Evolutionary conservation across 1,140 invertebrate species (phyloP), one percentile per base, ranked within the genome.

Genomic region (Hyles euphorbiae): DNA sequence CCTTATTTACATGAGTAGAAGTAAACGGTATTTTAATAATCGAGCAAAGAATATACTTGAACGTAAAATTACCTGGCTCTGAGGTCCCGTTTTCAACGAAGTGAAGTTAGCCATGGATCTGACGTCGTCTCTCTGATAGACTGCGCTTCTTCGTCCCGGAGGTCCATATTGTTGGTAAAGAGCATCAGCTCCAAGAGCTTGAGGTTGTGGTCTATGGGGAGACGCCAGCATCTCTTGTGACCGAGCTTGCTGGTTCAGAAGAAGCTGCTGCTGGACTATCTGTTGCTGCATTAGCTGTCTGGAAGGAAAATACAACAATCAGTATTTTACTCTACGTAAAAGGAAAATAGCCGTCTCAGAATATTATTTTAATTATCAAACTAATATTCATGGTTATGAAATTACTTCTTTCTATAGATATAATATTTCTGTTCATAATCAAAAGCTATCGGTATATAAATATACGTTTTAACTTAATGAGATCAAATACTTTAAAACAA

Each of bases 281-380:
- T 92, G 91, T 55, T 92, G 91, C 65, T 93, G 91, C 65, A 93
- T 90, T 69, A 93, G 74, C 59, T 92, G 92, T 52, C 88, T 88
- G 71, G 63, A 60, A 36, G 32, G n/a, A 44, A 55, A 34, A 22
- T 5, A 10, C 50, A n/a, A 60, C n/a, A 43, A 48, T 48, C 36
- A 48, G 2, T 11, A 48, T 48, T 2, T 10, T 40, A 1, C 1
- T 40, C 5, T 40, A 40, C 7, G n/a, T n/a, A n/a, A n/a, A n/a
- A n/a, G n/a, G n/a, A n/a, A n/a, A n/a, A n/a, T n/a, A n/a, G n/a
- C n/a, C n/a, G n/a, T n/a, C n/a, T n/a, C n/a, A n/a, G n/a, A n/a
- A n/a, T n/a, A n/a, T n/a, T n/a, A n/a, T n/a, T n/a, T n/a, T n/a
- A n/a, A n/a, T n/a, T n/a, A n/a, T 22, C 1, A 22, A 22, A 22